A percentile compares a stretch with the other conserved stretches of the same genome.
Conservation (phyloP, 2,797 vertebrate species). For the Nannoperca australis region DNA sequence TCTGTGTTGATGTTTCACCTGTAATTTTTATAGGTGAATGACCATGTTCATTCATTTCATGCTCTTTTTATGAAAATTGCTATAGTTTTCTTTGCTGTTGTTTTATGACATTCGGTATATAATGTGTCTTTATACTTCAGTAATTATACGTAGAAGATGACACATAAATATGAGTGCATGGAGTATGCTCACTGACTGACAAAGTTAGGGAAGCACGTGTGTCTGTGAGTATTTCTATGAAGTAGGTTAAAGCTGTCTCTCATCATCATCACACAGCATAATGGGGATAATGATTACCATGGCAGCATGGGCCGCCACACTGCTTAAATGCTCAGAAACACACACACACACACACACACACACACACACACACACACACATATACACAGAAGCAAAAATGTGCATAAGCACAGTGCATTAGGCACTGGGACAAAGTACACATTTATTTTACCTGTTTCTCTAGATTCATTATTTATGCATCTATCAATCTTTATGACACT, state of each 20-base stretch:
- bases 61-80: neutral
- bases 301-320: slow-evolving; percentile 58
- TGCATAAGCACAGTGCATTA: slow-evolving; percentile 74
- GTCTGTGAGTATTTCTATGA: slow-evolving; percentile 40
- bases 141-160: neutral
- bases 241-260: slow-evolving; percentile 71
- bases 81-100: neutral
- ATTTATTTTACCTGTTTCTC: slow-evolving; percentile 79
- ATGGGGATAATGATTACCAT: slow-evolving; percentile 75
- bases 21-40: slow-evolving; percentile 18
- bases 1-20: slow-evolving; percentile 19
- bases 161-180: neutral
- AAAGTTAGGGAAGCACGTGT: slow-evolving; percentile 11
- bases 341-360: slow-evolving; percentile 25
- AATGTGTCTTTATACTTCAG: slow-evolving; percentile 5
- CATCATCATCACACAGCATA: slow-evolving; percentile 68
- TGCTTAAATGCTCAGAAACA: slow-evolving; percentile 30
- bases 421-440: slow-evolving; percentile 56
- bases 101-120: neutral
- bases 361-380: slow-evolving; percentile 22
- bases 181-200: slow-evolving; percentile 19
- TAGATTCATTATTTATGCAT: slow-evolving; percentile 81
- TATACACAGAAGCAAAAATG: slow-evolving; percentile 46
- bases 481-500: slow-evolving; percentile 77
- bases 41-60: slow-evolving; percentile 16